Conservation (phyloP, 2,113 vertebrate species). For the Ceyx margarethae region DNA sequence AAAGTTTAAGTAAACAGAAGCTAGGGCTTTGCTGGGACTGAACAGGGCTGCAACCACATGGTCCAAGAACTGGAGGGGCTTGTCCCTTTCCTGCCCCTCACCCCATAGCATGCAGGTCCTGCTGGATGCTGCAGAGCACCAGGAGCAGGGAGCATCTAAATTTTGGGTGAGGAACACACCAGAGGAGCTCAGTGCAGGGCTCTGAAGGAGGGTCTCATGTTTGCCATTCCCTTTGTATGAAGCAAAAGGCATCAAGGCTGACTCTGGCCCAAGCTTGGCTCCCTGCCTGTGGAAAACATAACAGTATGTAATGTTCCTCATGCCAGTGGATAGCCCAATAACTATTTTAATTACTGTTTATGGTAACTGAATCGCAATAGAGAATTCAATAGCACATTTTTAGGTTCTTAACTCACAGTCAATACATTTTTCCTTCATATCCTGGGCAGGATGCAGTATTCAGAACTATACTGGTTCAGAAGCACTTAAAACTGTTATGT, state of each 20-base stretch:
- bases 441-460: not conserved
- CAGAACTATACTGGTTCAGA: not conserved
- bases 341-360: conserved; percentile 43
- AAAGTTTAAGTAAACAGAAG: not conserved
- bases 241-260: not conserved
- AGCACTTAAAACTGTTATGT: not conserved
- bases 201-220: not conserved
- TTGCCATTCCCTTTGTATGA: not conserved
- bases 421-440: not conserved
- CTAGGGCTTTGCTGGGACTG: not conserved
- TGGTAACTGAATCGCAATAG: not conserved
- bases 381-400: conserved; percentile 36
- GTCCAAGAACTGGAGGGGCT: not conserved
- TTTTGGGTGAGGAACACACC: not conserved
- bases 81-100: not conserved
- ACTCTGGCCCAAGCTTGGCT: not conserved
- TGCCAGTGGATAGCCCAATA: conserved; percentile 9
- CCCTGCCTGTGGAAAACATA: conserved; percentile 30
- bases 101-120: not conserved
- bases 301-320: not conserved
- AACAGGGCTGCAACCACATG: rapidly evolving
- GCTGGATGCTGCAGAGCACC: not conserved
- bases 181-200: rapidly evolving
- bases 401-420: conserved; percentile 7
- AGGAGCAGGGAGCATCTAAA: not conserved